These are phyloP conservation scores for Amblyjoppa proteus DNA, from an alignment of 2,888 invertebrate species.

Conservation along the genomic window DNA sequence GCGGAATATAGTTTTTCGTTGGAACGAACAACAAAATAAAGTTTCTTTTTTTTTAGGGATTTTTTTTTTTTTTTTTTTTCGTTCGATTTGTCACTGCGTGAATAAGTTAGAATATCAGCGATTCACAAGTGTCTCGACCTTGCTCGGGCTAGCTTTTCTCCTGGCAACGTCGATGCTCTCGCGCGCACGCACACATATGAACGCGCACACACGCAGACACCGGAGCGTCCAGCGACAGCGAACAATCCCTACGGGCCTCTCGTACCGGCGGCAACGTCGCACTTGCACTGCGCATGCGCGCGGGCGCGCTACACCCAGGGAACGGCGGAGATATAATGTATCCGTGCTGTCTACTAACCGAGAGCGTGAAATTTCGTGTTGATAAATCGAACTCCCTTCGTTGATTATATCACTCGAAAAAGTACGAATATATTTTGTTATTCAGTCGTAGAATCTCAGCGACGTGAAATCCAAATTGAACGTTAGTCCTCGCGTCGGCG, in stretches of 20 bases:
- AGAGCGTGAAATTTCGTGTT: background rate
- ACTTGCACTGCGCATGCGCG: conserved; percentile 68
- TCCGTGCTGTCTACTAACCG: conserved; percentile 18
- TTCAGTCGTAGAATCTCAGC: background rate
- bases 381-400: background rate
- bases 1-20: no score
- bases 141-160: conserved; percentile 54
- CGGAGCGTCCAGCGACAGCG: conserved; percentile 59
- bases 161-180: conserved; percentile 61
- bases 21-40: no score
- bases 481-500: background rate
- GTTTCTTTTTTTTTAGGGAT: background rate
- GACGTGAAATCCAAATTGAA: background rate
- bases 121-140: conserved; percentile 13
- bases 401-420: background rate
- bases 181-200: background rate
- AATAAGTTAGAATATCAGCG: background rate
- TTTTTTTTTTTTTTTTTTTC: conserved; percentile 10
- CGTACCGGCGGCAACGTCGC: conserved; percentile 71
- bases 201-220: background rate
- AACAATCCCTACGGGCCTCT: conserved; percentile 32
- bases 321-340: conserved; percentile 36
- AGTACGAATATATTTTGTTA: background rate
- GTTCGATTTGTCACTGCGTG: background rate
- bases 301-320: conserved; percentile 59